Conservation (phyloP, 1,140 invertebrate species). For the Drosophila subobscura region DNA sequence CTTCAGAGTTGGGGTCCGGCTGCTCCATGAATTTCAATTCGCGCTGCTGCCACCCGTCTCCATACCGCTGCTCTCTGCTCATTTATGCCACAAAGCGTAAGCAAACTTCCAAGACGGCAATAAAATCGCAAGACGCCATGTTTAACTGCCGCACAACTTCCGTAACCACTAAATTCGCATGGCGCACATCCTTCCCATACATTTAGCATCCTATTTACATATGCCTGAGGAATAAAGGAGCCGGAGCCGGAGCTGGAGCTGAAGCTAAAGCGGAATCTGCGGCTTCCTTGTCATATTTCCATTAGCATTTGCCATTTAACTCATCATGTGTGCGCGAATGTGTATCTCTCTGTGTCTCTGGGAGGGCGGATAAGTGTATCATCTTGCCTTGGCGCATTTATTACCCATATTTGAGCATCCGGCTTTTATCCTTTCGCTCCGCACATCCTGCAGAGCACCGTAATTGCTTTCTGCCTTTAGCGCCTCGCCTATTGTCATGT, state of each 20-base stretch:
- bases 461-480: constrained; percentile 72
- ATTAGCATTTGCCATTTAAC: constrained; percentile 77
- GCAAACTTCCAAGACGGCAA: constrained; percentile 75
- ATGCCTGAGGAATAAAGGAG: constrained; percentile 16
- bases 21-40: constrained; percentile 73
- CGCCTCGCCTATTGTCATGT: constrained; percentile 40
- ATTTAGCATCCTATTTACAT: constrained; percentile 63
- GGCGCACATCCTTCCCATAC: constrained; percentile 40
- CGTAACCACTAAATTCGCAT: constrained; percentile 74
- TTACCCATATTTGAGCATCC: constrained; percentile 76
- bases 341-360: constrained; percentile 14
- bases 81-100: constrained; percentile 75
- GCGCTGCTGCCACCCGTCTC: constrained; percentile 23
- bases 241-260: constrained; percentile 39
- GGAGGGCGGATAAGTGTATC: constrained; percentile 60
- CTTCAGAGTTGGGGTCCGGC: constrained; percentile 5
- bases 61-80: constrained; percentile 22
- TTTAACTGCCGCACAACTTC: constrained; percentile 67
- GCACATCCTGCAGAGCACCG: constrained; percentile 30
- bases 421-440: constrained; percentile 76
- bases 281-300: constrained; percentile 72
- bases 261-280: background rate
- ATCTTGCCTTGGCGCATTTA: constrained; percentile 73
- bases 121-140: constrained; percentile 64
- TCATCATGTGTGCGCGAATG: constrained; percentile 53